These are phyloP conservation scores for Nephrocerus scutellatus DNA, from an alignment of 2,888 invertebrate species.

Conservation along the genomic window DNA sequence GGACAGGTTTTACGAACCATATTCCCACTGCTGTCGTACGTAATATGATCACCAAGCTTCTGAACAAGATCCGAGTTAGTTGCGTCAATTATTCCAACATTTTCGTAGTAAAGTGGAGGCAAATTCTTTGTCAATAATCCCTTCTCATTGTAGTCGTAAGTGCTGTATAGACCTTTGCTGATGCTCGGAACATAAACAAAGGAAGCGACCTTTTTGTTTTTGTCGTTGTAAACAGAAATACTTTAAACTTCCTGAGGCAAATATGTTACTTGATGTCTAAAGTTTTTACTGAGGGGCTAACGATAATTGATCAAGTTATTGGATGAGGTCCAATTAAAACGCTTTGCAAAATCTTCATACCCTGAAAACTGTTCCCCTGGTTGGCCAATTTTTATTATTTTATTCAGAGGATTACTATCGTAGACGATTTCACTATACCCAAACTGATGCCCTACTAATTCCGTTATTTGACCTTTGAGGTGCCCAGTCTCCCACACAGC, in stretches of 20 bases:
- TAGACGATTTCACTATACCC: conserved; percentile 6
- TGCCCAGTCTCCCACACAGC: conserved; percentile 12
- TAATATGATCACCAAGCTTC: conserved; percentile 8
- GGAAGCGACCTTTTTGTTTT: conserved; percentile 10
- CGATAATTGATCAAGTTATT: conserved; percentile 4
- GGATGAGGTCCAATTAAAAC: conserved; percentile 2
- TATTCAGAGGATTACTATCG: conserved; percentile 11
- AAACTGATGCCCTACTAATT: conserved; percentile 5
- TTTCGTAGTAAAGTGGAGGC: conserved; percentile 23
- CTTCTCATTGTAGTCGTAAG: conserved; percentile 18
- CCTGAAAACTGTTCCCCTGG: conserved; percentile 12
- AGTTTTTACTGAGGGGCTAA: conserved; percentile 6
- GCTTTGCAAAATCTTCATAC: conserved; percentile 6
- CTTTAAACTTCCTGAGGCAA: conserved; percentile 6
- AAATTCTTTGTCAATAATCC: conserved; percentile 16
- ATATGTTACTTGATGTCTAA: conserved; percentile 7
- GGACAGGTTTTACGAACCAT: conserved; percentile 9
- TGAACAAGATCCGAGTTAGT: not conserved
- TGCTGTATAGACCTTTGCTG: conserved; percentile 8
- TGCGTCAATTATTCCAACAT: conserved; percentile 10
- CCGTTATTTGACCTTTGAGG: conserved; percentile 3
- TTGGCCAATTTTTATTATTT: conserved; percentile 1
- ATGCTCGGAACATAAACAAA: conserved; percentile 4
- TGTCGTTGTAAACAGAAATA: conserved; percentile 4
- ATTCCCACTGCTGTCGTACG: conserved; percentile 9